Base-by-base conservation (phyloP, 2,888 invertebrate genomes). In the Gymnocheta viridis region DNA sequence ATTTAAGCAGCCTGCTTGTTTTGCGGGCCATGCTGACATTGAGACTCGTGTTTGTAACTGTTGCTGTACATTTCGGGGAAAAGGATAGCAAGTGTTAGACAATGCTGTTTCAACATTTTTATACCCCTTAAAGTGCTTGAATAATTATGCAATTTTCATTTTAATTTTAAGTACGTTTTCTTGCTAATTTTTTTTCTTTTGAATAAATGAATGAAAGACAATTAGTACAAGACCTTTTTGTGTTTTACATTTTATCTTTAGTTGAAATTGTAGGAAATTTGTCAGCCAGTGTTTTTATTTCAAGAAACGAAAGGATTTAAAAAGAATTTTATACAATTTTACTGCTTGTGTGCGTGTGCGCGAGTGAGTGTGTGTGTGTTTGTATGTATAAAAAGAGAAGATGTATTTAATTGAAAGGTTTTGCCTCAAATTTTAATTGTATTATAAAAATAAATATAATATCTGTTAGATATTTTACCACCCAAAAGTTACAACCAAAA, bases 111-210 rank as follows among this genome's bases (percentile, higher is more conserved):
- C 17, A 29, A 9, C 41, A 58, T 5, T 41, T 58, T 60, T 62
- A 32, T 54, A 27, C 29, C 29, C 62, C 35, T 70, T 70, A 73
- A 78, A 81, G 73, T 64, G 35, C 81, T 78, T 81, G 81, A 78
- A 81, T 78, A 84, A 84, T 84, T 84, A 81, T 84, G 73, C 81
- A 84, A 81, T 78, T 84, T 84, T 78, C 77, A 81, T 84, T 84
- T 81, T 78, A 84, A 81, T 81, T 84, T 81, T 67, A 80, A 81
- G 80, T 60, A 66, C 47, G 66, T 69, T 49, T 49, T 77, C 69
- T 47, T 54, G 14, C 3, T 82, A 10, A 27, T 5, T 17, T 35
- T 66, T 41, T 19, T 56, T 62, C 29, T 72, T 35, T 72, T 66
- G 56, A 32, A 62, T 38, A 41, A 60, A n/a, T n/a, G n/a, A 80